Evolutionary conservation across 2,888 invertebrate species (phyloP).

Genomic region (Nephrocerus scutellatus): DNA sequence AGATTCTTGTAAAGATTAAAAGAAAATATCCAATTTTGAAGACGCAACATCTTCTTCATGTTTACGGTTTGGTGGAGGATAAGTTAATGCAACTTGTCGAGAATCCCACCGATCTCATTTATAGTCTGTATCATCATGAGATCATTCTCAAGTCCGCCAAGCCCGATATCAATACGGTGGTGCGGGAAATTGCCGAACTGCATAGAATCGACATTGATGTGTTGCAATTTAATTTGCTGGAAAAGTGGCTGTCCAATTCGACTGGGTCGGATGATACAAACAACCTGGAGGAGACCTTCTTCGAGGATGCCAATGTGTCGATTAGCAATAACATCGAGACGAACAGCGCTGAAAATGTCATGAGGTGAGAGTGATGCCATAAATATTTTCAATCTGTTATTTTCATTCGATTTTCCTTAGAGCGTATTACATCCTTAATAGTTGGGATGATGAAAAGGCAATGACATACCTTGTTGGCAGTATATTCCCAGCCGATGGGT

Average conservation of each 20-base stretch:
- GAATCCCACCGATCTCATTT: constrained; percentile 40
- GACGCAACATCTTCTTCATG: constrained; percentile 43
- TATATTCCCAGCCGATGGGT: constrained; percentile 42
- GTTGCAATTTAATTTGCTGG: constrained; percentile 40
- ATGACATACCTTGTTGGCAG: constrained; percentile 39
- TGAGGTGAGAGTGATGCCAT: constrained; percentile 24
- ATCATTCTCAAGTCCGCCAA: constrained; percentile 39
- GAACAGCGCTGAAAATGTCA: constrained; percentile 36
- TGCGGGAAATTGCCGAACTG: constrained; percentile 39
- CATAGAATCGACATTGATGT: constrained; percentile 36
- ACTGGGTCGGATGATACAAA: constrained; percentile 30
- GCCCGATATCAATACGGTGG: constrained; percentile 42
- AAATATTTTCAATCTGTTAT: constrained; percentile 1
- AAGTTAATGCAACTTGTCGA: constrained; percentile 40
- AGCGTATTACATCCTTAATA: constrained; percentile 43
- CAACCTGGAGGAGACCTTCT: constrained; percentile 43
- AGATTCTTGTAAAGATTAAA: constrained; percentile 40
- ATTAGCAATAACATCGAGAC: constrained; percentile 23
- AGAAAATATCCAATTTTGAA: constrained; percentile 45
- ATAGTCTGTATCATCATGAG: constrained; percentile 41
- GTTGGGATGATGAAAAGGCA: constrained; percentile 42
- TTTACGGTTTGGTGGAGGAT: constrained; percentile 42
- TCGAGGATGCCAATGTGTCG: constrained; percentile 37
- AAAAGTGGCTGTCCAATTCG: constrained; percentile 42
- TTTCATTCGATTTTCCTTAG: constrained; percentile 22